Conservation (phyloP, 1,140 invertebrate species). For the Drosophila bocki region DNA sequence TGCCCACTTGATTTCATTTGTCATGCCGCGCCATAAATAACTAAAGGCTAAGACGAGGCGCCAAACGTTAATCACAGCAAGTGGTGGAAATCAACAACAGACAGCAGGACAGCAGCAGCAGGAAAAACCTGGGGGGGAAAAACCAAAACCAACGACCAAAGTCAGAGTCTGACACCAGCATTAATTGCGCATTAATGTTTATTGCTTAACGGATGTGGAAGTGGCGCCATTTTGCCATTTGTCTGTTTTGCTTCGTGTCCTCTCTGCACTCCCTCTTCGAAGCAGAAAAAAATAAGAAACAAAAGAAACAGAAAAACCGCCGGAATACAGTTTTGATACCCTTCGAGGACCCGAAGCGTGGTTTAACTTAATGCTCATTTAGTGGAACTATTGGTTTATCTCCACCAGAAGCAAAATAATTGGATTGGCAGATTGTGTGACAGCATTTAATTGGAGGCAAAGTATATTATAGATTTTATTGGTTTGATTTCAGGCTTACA, state of each 20-base stretch:
- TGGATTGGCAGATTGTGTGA: slow-evolving; percentile 47
- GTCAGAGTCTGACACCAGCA: slow-evolving; percentile 65
- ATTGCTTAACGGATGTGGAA: slow-evolving; percentile 77
- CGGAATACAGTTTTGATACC: slow-evolving; percentile 46
- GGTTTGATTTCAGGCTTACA: background rate
- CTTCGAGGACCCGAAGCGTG: slow-evolving; percentile 27
- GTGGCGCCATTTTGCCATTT: slow-evolving; percentile 76
- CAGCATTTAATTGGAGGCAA: slow-evolving; percentile 32
- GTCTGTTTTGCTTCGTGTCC: slow-evolving; percentile 26
- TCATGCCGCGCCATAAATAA: slow-evolving; percentile 59
- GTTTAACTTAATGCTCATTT: slow-evolving; percentile 38
- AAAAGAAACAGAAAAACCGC: slow-evolving; percentile 20
- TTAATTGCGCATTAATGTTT: slow-evolving; percentile 83
- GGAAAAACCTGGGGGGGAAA: background rate
- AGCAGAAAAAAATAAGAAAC: background rate
- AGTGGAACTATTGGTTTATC: slow-evolving; percentile 37
- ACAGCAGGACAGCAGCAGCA: slow-evolving; percentile 10
- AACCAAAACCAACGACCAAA: slow-evolving; percentile 26
- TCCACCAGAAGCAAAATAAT: slow-evolving; percentile 26
- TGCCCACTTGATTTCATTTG: slow-evolving; percentile 51
- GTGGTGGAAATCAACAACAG: slow-evolving; percentile 71
- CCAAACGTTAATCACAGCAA: slow-evolving; percentile 68
- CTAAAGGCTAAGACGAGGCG: slow-evolving; percentile 55
- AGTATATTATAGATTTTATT: slow-evolving; percentile 32
- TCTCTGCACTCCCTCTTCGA: background rate